Evolutionary conservation across 2,888 invertebrate genomes (phyloP), one percentile per base, ranked within the genome.

Genomic region (Hirtodrosophila duncani): DNA sequence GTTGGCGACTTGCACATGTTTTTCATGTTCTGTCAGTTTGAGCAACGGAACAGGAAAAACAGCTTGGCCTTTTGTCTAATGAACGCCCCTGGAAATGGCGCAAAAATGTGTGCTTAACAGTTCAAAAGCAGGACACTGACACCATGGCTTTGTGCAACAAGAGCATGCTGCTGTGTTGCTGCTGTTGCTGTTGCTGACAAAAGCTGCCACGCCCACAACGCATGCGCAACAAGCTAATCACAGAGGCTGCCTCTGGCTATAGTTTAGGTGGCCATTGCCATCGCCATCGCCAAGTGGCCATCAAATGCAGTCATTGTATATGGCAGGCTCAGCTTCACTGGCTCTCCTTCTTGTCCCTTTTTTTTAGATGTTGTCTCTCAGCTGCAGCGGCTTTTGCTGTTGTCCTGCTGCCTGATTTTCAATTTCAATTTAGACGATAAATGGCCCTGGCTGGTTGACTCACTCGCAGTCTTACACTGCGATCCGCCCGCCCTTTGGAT

Each of bases 161-260:
- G 38, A 56, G 20, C 29, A 26, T 41, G 37, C 55, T 36, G 30
- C 55, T 33, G 27, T n/a, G 31, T 10, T 38, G 37, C 11, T 41
- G 41, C 30, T 21, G 24, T 5, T 30, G 29, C 24, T 55, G 44
- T 23, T 53, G 29, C 31, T 42, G 36, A 29, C 45, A 52, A 8
- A 48, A 17, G 17, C 10, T 20, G 46, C 33, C 57, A 63, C 65
- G 67, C 65, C 65, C 67, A 67, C 41, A 67, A 63, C 65, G 65
- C 65, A 66, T 66, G 65, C 65, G 65, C 67, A 67, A 67, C 55
- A 52, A 52, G 52, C 65, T 66, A 67, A 66, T 66, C 51, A 49
- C 20, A 11, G 7, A 7, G 4, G n/a, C 21, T 3, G 5, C 9
- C 10, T 13, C 3, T 10, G 10, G n/a, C n/a, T n/a, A n/a, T n/a